A percentile compares a stretch with the other conserved stretches of the same genome.
Evolutionary conservation across 2,888 invertebrate species (phyloP).

Genomic region (Apotomis betuletana): DNA sequence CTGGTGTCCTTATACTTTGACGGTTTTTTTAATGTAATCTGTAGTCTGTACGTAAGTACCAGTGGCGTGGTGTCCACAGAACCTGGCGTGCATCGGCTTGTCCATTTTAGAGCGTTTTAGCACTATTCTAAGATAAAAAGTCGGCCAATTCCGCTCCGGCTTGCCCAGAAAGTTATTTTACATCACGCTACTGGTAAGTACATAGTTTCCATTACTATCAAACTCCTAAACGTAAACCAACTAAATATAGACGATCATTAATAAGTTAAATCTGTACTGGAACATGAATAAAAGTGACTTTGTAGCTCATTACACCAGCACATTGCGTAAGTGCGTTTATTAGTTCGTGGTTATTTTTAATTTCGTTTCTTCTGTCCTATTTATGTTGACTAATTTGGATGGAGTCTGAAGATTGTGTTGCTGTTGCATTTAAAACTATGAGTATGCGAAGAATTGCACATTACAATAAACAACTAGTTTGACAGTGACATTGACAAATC

Average conservation of each 20-base stretch:
- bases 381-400: constrained; percentile 2
- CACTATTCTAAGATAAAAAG: too few relatives aligned
- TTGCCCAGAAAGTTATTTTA: too few relatives aligned
- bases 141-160: too few relatives aligned
- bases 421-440: constrained; percentile 1
- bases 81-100: too few relatives aligned
- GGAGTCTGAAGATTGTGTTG: constrained; percentile 9
- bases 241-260: constrained; percentile 35
- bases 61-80: too few relatives aligned
- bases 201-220: background rate
- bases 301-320: constrained; percentile 28
- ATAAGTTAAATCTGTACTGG: constrained; percentile 24
- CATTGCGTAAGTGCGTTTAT: constrained; percentile 33
- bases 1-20: too few relatives aligned
- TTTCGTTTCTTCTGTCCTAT: constrained; percentile 16
- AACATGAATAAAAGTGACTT: constrained; percentile 28
- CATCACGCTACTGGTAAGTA: too few relatives aligned
- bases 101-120: too few relatives aligned
- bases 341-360: constrained; percentile 24
- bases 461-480: too few relatives aligned
- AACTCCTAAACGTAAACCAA: background rate
- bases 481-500: too few relatives aligned
- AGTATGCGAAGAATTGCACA: background rate
- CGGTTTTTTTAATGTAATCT: too few relatives aligned
- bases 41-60: too few relatives aligned